A percentile compares a stretch with the other conserved stretches of the same genome.
Conservation (phyloP, 2,888 invertebrate species). For the Sarcophaga carnaria region DNA sequence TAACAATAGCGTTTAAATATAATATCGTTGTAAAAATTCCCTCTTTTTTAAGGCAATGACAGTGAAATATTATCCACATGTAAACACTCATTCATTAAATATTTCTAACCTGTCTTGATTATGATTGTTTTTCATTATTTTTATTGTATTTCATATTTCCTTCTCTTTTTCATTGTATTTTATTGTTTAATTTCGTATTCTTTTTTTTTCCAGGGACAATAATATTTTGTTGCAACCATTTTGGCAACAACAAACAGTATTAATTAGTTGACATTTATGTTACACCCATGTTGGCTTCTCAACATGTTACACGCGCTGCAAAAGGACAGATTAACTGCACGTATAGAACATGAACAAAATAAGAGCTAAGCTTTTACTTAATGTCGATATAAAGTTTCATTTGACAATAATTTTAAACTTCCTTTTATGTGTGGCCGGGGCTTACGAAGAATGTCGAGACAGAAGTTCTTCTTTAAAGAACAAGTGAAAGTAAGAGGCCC, state of each 20-base stretch:
- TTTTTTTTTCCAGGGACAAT: conserved; percentile 4
- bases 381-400: no score
- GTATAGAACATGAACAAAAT: background rate
- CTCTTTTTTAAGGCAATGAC: conserved; percentile 57
- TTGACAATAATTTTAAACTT: no score
- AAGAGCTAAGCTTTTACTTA: no score
- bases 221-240: conserved; percentile 6
- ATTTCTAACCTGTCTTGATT: conserved; percentile 68
- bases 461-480: no score
- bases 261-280: conserved; percentile 64
- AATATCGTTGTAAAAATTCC: conserved; percentile 46
- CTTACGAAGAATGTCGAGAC: no score
- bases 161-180: conserved; percentile 28
- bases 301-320: background rate
- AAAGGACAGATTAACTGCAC: background rate
- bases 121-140: conserved; percentile 65
- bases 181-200: conserved; percentile 39
- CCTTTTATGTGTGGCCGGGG: no score
- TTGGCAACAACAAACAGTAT: conserved; percentile 34
- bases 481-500: no score
- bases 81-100: conserved; percentile 70
- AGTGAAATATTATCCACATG: conserved; percentile 69
- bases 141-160: conserved; percentile 13
- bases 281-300: conserved; percentile 58
- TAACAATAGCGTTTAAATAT: background rate